These are phyloP conservation scores for rabbit (Oryctolagus cuniculus) DNA, from an alignment of 2,113 vertebrate species.

Conservation along the genomic window DNA sequence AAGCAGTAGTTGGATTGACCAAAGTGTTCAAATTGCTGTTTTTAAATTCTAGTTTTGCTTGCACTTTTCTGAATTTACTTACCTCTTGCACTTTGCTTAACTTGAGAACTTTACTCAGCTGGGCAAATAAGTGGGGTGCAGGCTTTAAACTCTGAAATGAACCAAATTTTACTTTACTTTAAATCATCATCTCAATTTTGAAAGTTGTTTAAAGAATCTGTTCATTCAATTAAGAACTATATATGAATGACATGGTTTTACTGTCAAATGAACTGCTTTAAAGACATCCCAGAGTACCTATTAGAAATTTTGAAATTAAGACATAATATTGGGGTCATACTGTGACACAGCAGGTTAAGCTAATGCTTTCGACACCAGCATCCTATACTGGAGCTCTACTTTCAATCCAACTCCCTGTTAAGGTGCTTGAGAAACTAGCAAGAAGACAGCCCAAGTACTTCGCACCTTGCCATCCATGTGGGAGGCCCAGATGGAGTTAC, in stretches of 20 bases:
- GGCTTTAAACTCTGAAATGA: slow-evolving; percentile 98
- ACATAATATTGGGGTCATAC: not conserved
- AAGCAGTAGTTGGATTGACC: slow-evolving; percentile 53
- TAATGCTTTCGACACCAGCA: no score
- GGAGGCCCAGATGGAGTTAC: no score
- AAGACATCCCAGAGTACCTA: not conserved
- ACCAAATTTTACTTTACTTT: slow-evolving; percentile 77
- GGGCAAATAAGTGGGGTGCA: slow-evolving; percentile 97
- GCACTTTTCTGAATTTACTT: slow-evolving; percentile 85
- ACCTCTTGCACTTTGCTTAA: slow-evolving; percentile 99
- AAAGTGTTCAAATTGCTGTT: not conserved
- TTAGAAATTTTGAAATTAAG: slow-evolving; percentile 11
- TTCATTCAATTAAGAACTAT: not conserved
- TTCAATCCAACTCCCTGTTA: no score
- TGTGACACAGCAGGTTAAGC: no score
- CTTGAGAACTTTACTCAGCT: slow-evolving; percentile 99
- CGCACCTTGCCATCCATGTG: no score
- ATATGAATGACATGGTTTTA: not conserved
- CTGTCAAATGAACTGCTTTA: slow-evolving; percentile 17
- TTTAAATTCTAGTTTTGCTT: not conserved
- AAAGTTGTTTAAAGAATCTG: not conserved
- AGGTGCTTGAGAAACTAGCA: no score
- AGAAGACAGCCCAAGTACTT: no score
- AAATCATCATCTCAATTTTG: slow-evolving; percentile 31
- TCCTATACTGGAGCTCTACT: no score